These are phyloP conservation scores for Colinus virginianus DNA, from an alignment of 2,113 vertebrate genomes.

Conservation along the genomic window DNA sequence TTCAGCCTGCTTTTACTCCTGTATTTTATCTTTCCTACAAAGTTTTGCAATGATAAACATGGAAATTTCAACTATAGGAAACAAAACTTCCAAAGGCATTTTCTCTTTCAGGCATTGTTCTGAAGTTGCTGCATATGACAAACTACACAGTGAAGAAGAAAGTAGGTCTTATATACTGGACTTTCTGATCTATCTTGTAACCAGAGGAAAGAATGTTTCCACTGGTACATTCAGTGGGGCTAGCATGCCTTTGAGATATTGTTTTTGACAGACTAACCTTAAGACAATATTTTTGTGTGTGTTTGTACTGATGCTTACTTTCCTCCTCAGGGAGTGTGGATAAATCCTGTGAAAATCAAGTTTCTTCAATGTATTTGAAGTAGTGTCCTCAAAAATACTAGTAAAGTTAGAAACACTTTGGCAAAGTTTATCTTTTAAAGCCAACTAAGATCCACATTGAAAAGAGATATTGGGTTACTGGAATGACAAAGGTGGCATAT, in stretches of 20 bases:
- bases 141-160: background rate
- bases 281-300: background rate
- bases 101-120: background rate
- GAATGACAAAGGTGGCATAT: background rate
- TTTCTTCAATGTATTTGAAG: background rate
- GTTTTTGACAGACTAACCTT: background rate
- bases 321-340: background rate
- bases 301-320: background rate
- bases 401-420: background rate
- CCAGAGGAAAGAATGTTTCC: background rate
- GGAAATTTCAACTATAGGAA: background rate
- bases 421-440: background rate
- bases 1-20: background rate
- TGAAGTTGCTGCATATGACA: background rate
- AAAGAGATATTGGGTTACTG: background rate
- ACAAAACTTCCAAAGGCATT: background rate
- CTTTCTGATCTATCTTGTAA: background rate
- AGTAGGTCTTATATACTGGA: background rate
- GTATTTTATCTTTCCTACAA: background rate
- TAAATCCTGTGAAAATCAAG: background rate
- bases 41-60: background rate
- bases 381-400: background rate
- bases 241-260: background rate
- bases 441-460: background rate
- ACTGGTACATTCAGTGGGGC: background rate